Percentiles rank a stretch among this genome's conserved stretches.
Evolutionary conservation across 37 sponge, comb jelly and placozoan genomes (phyloP).

Genomic region (Diacarnus erythraeanus): DNA sequence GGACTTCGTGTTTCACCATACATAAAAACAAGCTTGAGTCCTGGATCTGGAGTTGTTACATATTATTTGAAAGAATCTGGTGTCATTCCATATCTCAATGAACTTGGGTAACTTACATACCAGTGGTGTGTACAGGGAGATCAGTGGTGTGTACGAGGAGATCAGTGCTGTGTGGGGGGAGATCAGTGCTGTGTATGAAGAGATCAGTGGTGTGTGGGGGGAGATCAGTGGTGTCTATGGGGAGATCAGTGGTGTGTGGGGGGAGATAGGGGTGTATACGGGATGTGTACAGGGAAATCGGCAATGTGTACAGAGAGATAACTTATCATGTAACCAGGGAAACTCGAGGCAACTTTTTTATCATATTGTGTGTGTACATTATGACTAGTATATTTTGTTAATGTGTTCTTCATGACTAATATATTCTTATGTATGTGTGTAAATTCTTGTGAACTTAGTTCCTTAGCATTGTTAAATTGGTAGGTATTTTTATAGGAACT

Average conservation of each 20-base stretch:
- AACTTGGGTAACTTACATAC: conserved; percentile 73
- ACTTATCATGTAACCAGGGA: too few species aligned
- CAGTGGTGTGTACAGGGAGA: neutral
- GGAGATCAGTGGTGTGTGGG: too few species aligned
- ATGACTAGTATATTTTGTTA: too few species aligned
- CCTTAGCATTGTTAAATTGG: neutral
- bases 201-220: neutral
- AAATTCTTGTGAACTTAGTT: neutral
- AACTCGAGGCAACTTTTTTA: too few species aligned
- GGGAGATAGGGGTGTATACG: too few species aligned
- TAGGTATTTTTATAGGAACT: neutral
- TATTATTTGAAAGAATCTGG: conserved; percentile 90
- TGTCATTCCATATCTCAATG: conserved; percentile 79
- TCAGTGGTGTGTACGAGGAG: neutral
- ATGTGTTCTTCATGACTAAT: too few species aligned
- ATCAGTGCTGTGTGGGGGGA: neutral
- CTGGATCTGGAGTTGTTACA: conserved; percentile 85
- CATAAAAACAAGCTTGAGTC: conserved; percentile 89
- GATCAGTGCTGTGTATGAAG: neutral
- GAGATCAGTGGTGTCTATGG: neutral
- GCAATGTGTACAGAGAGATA: too few species aligned
- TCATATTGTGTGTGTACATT: too few species aligned
- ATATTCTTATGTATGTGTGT: neutral
- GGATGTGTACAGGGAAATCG: too few species aligned
- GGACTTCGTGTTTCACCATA: conserved; percentile 81